phyloP scores from a whole-genome alignment of 2,113 vertebrate species.

The Sinocyclocheilus anshuiensis region DNA sequence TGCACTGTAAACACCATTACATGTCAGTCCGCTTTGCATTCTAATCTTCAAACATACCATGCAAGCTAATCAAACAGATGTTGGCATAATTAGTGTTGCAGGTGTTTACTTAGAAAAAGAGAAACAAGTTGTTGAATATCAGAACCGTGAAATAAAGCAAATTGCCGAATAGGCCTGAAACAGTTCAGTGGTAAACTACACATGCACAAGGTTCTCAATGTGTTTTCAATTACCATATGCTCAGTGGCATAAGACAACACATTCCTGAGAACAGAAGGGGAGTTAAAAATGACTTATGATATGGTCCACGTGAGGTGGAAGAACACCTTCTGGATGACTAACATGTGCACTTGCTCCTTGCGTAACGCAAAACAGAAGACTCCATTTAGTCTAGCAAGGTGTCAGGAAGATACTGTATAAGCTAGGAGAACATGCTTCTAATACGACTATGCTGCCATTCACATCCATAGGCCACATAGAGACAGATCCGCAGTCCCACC shows the following conservation, averaged over 20 bases:
- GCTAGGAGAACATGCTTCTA: slow-evolving; percentile 32
- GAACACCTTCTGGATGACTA: slow-evolving; percentile 44
- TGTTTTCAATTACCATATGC: slow-evolving; percentile 57
- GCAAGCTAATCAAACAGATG: slow-evolving; percentile 13
- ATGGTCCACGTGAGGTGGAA: slow-evolving; percentile 27
- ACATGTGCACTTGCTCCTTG: slow-evolving; percentile 53
- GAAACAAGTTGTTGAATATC: slow-evolving; percentile 5
- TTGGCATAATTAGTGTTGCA: slow-evolving; percentile 9
- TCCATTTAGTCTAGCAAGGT: slow-evolving; percentile 47
- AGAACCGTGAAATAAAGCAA: slow-evolving; percentile 46
- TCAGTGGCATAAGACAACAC: slow-evolving; percentile 47
- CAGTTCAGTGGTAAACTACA: slow-evolving; percentile 38
- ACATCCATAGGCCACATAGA: background rate
- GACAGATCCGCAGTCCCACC: background rate
- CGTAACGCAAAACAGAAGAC: slow-evolving; percentile 54
- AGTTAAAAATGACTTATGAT: slow-evolving; percentile 27
- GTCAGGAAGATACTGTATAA: slow-evolving; percentile 48
- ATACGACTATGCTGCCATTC: background rate
- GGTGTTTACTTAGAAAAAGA: slow-evolving; percentile 39
- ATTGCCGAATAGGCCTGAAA: slow-evolving; percentile 16
- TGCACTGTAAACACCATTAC: background rate
- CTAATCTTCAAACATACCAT: slow-evolving; percentile 9
- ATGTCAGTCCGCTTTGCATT: background rate
- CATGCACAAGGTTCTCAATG: slow-evolving; percentile 15
- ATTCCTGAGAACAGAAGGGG: slow-evolving; percentile 32